phyloP scores from a whole-genome alignment of 1,140 invertebrate species.

The Drosophila insularis region DNA sequence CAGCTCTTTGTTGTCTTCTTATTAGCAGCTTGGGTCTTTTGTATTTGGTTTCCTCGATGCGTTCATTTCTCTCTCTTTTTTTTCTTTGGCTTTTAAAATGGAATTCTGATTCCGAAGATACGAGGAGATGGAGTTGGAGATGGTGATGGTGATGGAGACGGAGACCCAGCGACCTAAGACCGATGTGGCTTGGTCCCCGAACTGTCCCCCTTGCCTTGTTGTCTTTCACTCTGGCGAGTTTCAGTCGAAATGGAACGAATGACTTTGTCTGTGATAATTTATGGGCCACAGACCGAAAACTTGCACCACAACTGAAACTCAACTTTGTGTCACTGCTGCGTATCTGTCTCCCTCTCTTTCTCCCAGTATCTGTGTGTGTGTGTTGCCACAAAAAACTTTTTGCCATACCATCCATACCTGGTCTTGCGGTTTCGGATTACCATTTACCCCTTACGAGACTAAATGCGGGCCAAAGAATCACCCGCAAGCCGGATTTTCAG shows the following conservation, averaged over 20 bases:
- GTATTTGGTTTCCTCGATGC: slow-evolving; percentile 63
- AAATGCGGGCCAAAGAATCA: slow-evolving; percentile 10
- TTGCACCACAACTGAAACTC: slow-evolving; percentile 65
- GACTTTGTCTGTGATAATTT: slow-evolving; percentile 81
- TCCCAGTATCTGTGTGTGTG: slow-evolving; percentile 13
- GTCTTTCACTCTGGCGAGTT: slow-evolving; percentile 38
- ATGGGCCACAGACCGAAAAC: slow-evolving; percentile 69
- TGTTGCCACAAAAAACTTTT: slow-evolving; percentile 58
- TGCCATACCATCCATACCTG: slow-evolving; percentile 42
- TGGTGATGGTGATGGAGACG: slow-evolving; percentile 1
- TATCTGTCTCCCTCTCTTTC: slow-evolving; percentile 21
- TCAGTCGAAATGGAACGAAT: slow-evolving; percentile 80
- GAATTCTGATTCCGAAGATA: slow-evolving; percentile 78
- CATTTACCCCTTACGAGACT: slow-evolving; percentile 46
- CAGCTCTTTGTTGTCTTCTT: slow-evolving; percentile 69
- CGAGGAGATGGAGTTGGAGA: slow-evolving; percentile 30
- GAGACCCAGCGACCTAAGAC: slow-evolving; percentile 38
- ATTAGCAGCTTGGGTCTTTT: slow-evolving; percentile 58
- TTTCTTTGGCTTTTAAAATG: slow-evolving; percentile 68
- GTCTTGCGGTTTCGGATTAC: slow-evolving; percentile 68
- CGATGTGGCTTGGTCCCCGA: slow-evolving; percentile 2
- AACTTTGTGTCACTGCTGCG: slow-evolving; percentile 65
- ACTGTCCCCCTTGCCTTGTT: slow-evolving; percentile 5
- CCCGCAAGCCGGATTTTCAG: slow-evolving; percentile 10
- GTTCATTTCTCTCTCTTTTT: slow-evolving; percentile 28